Base-by-base conservation (phyloP, 2,888 invertebrate genomes). In the Ferrisia virgata region DNA sequence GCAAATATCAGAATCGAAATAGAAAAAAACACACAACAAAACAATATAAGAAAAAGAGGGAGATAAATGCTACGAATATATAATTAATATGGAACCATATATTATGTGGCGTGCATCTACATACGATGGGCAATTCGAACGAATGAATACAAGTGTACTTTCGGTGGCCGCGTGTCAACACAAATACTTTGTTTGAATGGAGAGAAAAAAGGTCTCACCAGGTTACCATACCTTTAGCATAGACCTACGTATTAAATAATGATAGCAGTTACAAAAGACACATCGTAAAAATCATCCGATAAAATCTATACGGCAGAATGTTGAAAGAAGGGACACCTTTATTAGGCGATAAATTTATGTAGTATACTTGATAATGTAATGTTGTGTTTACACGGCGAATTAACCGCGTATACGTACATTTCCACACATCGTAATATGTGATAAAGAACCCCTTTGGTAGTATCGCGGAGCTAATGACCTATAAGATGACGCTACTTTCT, bases 201-300 rank as follows among this genome's bases (percentile, higher is more conserved):
- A 4, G 9, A 40, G 13, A 13, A 13, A 18, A 1, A 8, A 2
- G 0, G 22, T n/a, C n/a, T n/a, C 53, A 53, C 18, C 53, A 18
- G 22, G 53, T 53, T 22, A 53, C n/a, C n/a, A n/a, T n/a, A n/a
- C n/a, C n/a, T n/a, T n/a, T n/a, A n/a, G n/a, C n/a, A n/a, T n/a
- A n/a, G n/a, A n/a, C n/a, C n/a, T n/a, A n/a, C n/a, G n/a, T n/a
- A n/a, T n/a, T n/a, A n/a, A n/a, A n/a, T n/a, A n/a, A n/a, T n/a
- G n/a, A n/a, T n/a, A n/a, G 15, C 13, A 53, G 15, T 36, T 76
- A 76, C 72, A 76, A 76, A 76, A 76, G 72, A 76, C 72, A 72
- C 72, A 76, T 76, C 72, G 36, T 76, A 76, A 76, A 76, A 76
- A 76, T 76, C 72, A 76, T 25, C 33, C 36, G 72, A 76, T 76